Percentiles rank a stretch among this genome's conserved stretches.
These are phyloP conservation scores for Aplysia californica DNA, from an alignment of 1,140 invertebrate species.

Conservation along the genomic window DNA sequence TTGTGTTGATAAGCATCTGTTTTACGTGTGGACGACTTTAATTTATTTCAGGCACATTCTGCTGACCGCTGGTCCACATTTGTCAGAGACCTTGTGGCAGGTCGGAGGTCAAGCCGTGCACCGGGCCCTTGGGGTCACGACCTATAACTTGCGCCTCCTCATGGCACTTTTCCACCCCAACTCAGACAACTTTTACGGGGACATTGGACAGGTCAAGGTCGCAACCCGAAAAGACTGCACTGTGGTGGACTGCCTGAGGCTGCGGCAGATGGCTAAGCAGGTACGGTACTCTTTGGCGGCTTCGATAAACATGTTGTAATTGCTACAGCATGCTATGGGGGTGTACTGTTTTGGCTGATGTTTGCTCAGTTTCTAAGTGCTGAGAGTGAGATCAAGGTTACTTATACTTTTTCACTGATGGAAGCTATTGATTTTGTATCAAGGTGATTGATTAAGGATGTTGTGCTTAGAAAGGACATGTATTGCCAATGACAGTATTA, in stretches of 20 bases:
- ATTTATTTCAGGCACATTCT: slow-evolving; percentile 79
- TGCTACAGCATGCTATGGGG: no score
- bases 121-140: slow-evolving; percentile 83
- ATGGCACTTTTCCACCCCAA: slow-evolving; percentile 88
- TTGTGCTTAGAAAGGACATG: no score
- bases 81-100: slow-evolving; percentile 87
- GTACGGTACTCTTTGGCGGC: slow-evolving; percentile 65
- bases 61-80: slow-evolving; percentile 81
- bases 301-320: no score
- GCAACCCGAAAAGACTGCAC: slow-evolving; percentile 88
- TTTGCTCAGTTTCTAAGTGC: no score
- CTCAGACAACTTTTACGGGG: slow-evolving; percentile 93
- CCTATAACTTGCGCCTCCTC: slow-evolving; percentile 85
- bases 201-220: slow-evolving; percentile 91
- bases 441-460: no score
- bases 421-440: no score
- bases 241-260: slow-evolving; percentile 81
- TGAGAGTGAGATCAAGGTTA: no score
- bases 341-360: no score
- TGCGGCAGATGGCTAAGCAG: slow-evolving; percentile 89
- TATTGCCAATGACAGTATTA: no score
- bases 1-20: no score
- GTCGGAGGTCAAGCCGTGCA: slow-evolving; percentile 83
- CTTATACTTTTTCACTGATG: no score
- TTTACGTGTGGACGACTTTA: no score